Conservation (phyloP, 2,113 vertebrate genomes). For the Otocyon megalotis region DNA sequence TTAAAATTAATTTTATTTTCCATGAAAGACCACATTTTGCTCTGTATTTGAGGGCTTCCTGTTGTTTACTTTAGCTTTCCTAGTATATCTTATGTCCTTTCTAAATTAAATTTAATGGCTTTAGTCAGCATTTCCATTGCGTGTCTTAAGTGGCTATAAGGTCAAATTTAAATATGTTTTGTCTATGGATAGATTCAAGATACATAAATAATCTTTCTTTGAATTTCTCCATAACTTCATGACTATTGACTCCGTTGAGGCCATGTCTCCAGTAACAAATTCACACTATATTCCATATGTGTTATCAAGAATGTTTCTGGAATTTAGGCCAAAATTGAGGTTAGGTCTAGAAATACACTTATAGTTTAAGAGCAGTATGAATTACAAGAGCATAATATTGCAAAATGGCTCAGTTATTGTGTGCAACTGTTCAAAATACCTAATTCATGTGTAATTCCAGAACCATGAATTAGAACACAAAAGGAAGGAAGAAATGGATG, state of each 20-base stretch:
- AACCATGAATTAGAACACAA: neutral
- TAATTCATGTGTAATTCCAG: neutral
- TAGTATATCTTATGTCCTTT: neutral
- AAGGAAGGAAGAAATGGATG: neutral
- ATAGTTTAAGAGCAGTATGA: conserved; percentile 6
- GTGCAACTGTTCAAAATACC: neutral
- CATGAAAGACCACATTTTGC: conserved; percentile 22
- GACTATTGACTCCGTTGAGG: neutral
- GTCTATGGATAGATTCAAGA: conserved; percentile 41
- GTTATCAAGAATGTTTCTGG: neutral
- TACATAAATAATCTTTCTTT: neutral
- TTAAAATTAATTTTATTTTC: conserved; percentile 28
- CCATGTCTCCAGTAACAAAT: neutral
- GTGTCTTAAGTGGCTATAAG: neutral
- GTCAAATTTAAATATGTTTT: conserved; percentile 28
- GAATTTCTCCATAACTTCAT: conserved; percentile 34
- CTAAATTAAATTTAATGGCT: conserved; percentile 46
- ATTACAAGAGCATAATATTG: neutral
- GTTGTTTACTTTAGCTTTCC: neutral
- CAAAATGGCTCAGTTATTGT: neutral
- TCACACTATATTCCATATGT: neutral
- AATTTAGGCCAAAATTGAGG: conserved; percentile 46
- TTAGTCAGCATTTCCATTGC: neutral
- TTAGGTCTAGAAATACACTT: neutral
- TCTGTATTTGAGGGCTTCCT: conserved; percentile 3